phyloP scores from a whole-genome alignment of 2,797 vertebrate genomes.

The Centroberyx gerrardi region DNA sequence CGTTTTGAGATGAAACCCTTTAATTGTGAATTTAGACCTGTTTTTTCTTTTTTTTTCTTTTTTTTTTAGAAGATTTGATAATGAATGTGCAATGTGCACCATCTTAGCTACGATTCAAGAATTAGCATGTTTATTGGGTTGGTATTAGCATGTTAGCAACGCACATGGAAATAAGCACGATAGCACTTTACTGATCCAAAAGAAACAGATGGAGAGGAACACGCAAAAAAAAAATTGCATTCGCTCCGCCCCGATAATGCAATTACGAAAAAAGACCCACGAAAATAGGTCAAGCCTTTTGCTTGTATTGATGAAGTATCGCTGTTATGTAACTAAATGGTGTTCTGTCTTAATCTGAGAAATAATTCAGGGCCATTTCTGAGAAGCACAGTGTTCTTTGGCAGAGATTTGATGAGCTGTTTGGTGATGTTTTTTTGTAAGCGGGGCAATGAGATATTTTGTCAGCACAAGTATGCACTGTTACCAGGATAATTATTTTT shows the following conservation, averaged over 20 bases:
- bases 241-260: slow-evolving; percentile 12
- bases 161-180: slow-evolving; percentile 39
- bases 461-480: slow-evolving; percentile 11
- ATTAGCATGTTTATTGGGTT: slow-evolving; percentile 28
- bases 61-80: slow-evolving; percentile 19
- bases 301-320: slow-evolving; percentile 23
- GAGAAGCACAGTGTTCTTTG: slow-evolving; percentile 28
- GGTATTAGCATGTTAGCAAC: slow-evolving; percentile 15
- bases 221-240: slow-evolving; percentile 18
- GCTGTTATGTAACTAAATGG: slow-evolving; percentile 37
- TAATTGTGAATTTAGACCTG: slow-evolving; percentile 20
- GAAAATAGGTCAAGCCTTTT: slow-evolving; percentile 31
- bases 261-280: slow-evolving; percentile 28
- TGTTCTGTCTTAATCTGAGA: slow-evolving; percentile 42
- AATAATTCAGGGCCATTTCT: slow-evolving; percentile 37
- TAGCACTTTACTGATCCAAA: slow-evolving; percentile 56
- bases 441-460: slow-evolving; percentile 42
- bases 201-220: background rate
- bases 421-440: slow-evolving; percentile 11
- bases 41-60: background rate
- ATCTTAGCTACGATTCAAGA: slow-evolving; percentile 17
- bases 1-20: slow-evolving; percentile 25
- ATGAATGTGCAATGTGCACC: slow-evolving; percentile 4
- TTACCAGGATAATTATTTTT: slow-evolving; percentile 50
- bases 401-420: slow-evolving; percentile 18